Evolutionary conservation across 2,888 invertebrate species (phyloP).

Genomic region (Eretmocerus hayati): DNA sequence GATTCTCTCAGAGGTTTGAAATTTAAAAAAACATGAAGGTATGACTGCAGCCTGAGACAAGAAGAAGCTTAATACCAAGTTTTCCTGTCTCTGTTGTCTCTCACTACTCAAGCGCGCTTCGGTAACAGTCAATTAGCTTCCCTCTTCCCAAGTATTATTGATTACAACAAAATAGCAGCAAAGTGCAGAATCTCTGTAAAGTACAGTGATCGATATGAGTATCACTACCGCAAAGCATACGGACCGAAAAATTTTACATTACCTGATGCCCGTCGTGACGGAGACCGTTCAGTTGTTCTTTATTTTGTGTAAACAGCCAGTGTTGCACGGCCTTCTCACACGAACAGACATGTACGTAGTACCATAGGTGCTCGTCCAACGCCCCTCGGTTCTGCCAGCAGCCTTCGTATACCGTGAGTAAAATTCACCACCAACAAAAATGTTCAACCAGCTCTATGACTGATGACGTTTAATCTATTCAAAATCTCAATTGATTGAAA

Average conservation of each 20-base stretch:
- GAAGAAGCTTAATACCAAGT: slow-evolving; percentile 21
- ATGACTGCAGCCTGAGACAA: slow-evolving; percentile 22
- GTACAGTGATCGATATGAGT: too few species aligned
- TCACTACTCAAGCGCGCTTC: slow-evolving; percentile 18
- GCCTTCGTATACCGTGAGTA: slow-evolving; percentile 41
- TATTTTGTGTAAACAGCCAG: slow-evolving; percentile 46
- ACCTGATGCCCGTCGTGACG: slow-evolving; percentile 26
- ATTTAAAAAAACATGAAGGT: too few species aligned
- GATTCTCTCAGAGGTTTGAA: too few species aligned
- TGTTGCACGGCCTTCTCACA: slow-evolving; percentile 36
- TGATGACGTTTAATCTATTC: slow-evolving; percentile 20
- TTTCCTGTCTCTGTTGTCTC: slow-evolving; percentile 18
- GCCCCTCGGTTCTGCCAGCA: slow-evolving; percentile 40
- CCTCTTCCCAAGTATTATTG: too few species aligned
- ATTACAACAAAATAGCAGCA: too few species aligned
- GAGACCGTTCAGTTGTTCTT: slow-evolving; percentile 46
- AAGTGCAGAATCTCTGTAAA: too few species aligned
- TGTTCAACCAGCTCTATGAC: slow-evolving; percentile 14
- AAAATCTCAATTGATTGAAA: slow-evolving; percentile 18
- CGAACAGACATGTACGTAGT: slow-evolving; percentile 46
- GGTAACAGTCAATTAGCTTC: too few species aligned
- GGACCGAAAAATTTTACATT: slow-evolving; percentile 19
- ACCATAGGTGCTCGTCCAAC: slow-evolving; percentile 44
- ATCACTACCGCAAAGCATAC: slow-evolving; percentile 21
- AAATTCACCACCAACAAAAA: slow-evolving; percentile 37